These are phyloP conservation scores for Ctenosaura bakeri DNA, from an alignment of 2,797 vertebrate genomes.

Conservation along the genomic window DNA sequence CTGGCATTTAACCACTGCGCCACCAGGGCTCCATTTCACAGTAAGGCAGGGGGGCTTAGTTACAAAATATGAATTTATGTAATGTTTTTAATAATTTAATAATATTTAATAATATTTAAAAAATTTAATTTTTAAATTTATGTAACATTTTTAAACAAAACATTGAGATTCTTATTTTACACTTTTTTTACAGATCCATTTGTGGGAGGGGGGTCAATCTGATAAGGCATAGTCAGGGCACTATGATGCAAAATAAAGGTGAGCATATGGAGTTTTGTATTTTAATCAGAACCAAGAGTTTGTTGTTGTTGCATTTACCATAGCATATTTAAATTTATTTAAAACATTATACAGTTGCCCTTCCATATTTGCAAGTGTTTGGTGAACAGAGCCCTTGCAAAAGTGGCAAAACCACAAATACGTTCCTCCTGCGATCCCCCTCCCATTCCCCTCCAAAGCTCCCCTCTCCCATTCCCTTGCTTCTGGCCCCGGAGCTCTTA, in stretches of 20 bases:
- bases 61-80: slow-evolving; percentile 48
- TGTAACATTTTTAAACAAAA: slow-evolving; percentile 53
- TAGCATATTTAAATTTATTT: slow-evolving; percentile 19
- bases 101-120: no score
- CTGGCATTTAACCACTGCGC: no score
- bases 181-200: slow-evolving; percentile 47
- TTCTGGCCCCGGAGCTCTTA: no score
- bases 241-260: slow-evolving; percentile 23
- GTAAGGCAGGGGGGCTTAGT: no score
- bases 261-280: slow-evolving; percentile 52
- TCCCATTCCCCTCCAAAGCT: no score
- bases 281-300: slow-evolving; percentile 8
- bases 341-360: neutral
- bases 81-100: slow-evolving; percentile 47
- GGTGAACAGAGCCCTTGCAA: no score
- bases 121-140: neutral
- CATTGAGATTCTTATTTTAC: slow-evolving; percentile 27
- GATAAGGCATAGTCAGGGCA: slow-evolving; percentile 54
- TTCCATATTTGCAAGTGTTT: no score
- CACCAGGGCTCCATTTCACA: no score
- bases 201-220: slow-evolving; percentile 46
- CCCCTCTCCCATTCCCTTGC: no score
- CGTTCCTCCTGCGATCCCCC: no score
- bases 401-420: no score
- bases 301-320: neutral